Base-by-base conservation (phyloP, 2,113 vertebrate genomes). In the Sciurus niger region DNA sequence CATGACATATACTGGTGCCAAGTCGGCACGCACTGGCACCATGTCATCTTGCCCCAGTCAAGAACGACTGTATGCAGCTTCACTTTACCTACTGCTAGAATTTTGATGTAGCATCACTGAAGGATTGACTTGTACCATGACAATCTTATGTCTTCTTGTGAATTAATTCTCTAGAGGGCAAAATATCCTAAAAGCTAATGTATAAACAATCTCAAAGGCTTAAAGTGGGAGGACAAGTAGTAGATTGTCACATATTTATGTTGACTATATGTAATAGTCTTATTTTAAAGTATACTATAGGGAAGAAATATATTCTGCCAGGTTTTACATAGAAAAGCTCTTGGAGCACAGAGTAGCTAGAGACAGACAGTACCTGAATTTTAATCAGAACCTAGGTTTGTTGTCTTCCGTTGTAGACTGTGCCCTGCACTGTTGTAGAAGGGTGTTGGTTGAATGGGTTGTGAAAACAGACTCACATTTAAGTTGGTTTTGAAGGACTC, bases 91-190 rank as follows among this genome's bases (percentile, higher is more conserved):
- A 22, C 43, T 28, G 48, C 25, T 76, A 37, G 76, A n/a, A 78
- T 83, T 80, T 73, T 43, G 80, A 74, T 40, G 55, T 48, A 34
- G 53, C 37, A 6, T 37, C 22, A 8, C 16, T n/a, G 53, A 53
- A 53, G 16, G 51, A 67, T 83, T 58, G 48, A 30, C 67, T 91
- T 58, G 55, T 51, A 32, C 14, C 76, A 6, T 30, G 83, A 63
- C 20, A 55, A 43, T 17, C 40, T 80, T 58, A 17, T 7, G n/a
- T 37, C 34, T 77, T 17, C 60, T 68, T 65, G 65, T 18, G 63
- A 74, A 48, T 76, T 37, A 58, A 28, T 92, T 96, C 79, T 90
- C 60, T 28, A 67, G 80, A 65, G 63, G 76, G 48, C 58, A 76
- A 53, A 84, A 30, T 18, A 34, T 30, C 58, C 58, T 70, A 8